Conservation (phyloP, 2,888 invertebrate species). For the Phymatocera aterrima region DNA sequence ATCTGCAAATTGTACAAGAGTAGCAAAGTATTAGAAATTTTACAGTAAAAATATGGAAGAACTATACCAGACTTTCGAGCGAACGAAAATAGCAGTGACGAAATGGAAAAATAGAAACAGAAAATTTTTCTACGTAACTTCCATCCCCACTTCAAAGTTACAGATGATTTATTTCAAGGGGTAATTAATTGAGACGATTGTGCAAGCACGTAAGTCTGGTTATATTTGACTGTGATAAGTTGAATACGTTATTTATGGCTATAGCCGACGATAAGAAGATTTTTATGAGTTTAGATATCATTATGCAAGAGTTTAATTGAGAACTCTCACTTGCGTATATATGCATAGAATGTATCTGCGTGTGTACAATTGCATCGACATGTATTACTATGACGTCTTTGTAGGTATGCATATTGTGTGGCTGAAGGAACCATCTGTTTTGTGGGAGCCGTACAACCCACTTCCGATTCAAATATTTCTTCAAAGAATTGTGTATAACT, state of each 20-base stretch:
- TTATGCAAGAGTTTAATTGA: background rate
- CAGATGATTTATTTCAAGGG: no score
- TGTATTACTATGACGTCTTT: background rate
- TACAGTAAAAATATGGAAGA: no score
- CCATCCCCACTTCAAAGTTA: no score
- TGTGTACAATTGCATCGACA: background rate
- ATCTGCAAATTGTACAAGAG: background rate
- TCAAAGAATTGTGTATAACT: conserved; percentile 8
- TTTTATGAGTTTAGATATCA: background rate
- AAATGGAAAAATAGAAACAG: no score
- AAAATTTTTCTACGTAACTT: no score
- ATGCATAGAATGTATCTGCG: background rate
- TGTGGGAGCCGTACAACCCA: conserved; percentile 1
- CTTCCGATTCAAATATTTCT: conserved; percentile 34
- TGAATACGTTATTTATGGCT: no score
- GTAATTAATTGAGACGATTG: no score
- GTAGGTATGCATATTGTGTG: background rate
- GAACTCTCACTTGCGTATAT: background rate
- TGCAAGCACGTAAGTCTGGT: background rate
- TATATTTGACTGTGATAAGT: no score
- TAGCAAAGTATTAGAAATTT: no score
- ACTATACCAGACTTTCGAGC: no score
- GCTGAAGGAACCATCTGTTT: conserved; percentile 25
- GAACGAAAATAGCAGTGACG: no score
- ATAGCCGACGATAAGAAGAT: background rate